Evolutionary conservation across 2,888 invertebrate genomes (phyloP).

Genomic region (Nebria salina): DNA sequence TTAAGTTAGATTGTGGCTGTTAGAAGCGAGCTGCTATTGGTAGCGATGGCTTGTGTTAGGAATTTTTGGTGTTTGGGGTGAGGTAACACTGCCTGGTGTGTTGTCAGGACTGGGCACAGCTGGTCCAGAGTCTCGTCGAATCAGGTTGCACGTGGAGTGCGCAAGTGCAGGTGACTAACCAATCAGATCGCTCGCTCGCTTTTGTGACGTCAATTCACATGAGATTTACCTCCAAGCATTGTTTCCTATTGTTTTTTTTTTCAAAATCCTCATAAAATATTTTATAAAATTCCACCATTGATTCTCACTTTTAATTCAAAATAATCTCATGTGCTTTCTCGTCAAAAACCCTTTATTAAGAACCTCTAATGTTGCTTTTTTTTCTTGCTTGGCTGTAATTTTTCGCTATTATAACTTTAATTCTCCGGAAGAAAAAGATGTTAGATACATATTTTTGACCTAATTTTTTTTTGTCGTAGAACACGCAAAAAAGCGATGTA

Average conservation of each 20-base stretch:
- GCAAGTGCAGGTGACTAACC: slow-evolving; percentile 75
- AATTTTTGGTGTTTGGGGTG: slow-evolving; percentile 39
- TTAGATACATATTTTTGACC: background rate
- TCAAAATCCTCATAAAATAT: background rate
- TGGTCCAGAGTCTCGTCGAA: slow-evolving; percentile 86
- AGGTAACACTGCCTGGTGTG: slow-evolving; percentile 49
- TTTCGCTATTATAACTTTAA: background rate
- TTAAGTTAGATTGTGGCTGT: slow-evolving; percentile 10
- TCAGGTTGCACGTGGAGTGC: slow-evolving; percentile 85
- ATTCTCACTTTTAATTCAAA: too few species aligned
- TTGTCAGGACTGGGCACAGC: slow-evolving; percentile 83
- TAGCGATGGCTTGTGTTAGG: slow-evolving; percentile 25
- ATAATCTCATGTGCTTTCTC: slow-evolving; percentile 2
- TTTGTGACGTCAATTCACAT: slow-evolving; percentile 15
- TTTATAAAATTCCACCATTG: too few species aligned
- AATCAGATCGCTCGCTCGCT: slow-evolving; percentile 52
- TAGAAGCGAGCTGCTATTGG: slow-evolving; percentile 12
- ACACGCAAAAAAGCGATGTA: background rate
- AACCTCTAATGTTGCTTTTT: background rate
- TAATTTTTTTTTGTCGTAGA: background rate
- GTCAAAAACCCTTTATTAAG: background rate
- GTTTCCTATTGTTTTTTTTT: slow-evolving; percentile 32
- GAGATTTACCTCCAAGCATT: slow-evolving; percentile 40
- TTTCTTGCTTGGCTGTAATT: background rate
- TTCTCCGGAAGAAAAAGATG: background rate